Conservation (phyloP, 2,113 vertebrate genomes). For the Scartelaos histophorus region DNA sequence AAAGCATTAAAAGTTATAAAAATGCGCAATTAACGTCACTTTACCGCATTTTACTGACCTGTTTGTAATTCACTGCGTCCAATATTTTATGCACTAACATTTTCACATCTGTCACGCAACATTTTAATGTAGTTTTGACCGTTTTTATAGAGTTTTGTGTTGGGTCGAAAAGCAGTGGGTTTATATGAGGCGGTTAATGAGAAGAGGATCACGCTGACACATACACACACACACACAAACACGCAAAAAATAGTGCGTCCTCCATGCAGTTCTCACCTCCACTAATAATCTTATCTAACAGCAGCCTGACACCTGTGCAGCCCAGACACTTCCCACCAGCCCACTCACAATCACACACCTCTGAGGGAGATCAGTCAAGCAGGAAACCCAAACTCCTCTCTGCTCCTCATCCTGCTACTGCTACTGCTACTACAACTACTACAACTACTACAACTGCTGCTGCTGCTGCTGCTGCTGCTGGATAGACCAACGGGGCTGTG, state of each 20-base stretch:
- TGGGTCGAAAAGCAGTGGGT: constrained; percentile 34
- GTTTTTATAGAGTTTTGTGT: neutral
- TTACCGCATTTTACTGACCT: neutral
- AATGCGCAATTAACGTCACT: neutral
- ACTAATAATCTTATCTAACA: constrained; percentile 76
- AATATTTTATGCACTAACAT: neutral
- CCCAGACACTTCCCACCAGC: constrained; percentile 70
- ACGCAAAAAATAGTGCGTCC: constrained; percentile 50
- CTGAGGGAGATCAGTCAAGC: constrained; percentile 73
- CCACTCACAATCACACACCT: constrained; percentile 70
- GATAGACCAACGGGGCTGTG: constrained; percentile 65
- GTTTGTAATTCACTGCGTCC: no score
- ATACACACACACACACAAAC: neutral
- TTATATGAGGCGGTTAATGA: constrained; percentile 57
- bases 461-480: constrained; percentile 14
- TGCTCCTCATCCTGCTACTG: neutral
- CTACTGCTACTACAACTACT: no score
- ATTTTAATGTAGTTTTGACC: neutral
- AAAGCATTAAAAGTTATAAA: neutral
- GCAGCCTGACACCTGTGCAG: constrained; percentile 72
- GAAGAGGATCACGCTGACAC: constrained; percentile 32
- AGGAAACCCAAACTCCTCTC: constrained; percentile 63
- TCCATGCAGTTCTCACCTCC: constrained; percentile 43
- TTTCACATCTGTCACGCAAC: neutral
- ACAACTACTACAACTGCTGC: no score